phyloP scores from a whole-genome alignment of 92 coral and sea anemone species.

The Galaxea fascicularis region DNA sequence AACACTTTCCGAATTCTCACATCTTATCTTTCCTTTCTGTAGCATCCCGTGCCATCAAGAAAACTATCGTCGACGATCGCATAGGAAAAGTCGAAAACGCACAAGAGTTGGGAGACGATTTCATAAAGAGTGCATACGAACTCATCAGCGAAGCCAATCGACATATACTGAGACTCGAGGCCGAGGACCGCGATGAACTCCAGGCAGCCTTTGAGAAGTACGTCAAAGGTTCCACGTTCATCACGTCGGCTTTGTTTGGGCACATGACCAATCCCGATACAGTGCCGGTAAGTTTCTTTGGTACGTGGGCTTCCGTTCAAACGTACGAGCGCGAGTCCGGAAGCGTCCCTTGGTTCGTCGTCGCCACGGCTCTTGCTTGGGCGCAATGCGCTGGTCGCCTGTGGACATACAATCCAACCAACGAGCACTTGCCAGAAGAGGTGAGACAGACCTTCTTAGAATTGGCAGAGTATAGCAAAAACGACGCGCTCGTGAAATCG shows the following conservation, averaged over 20 bases:
- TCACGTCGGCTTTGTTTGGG: not conserved
- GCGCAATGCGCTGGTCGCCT: not conserved
- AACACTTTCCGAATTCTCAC: not conserved
- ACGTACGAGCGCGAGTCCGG: not conserved
- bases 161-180: not conserved
- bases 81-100: not conserved
- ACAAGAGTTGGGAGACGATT: not conserved
- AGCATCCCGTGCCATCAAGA: not conserved
- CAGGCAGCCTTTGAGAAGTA: not conserved
- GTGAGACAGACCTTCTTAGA: not conserved
- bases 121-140: not conserved
- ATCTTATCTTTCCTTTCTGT: no score
- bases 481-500: not conserved
- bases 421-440: not conserved
- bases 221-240: not conserved
- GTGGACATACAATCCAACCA: not conserved
- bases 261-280: not conserved
- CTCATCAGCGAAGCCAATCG: not conserved
- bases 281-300: constrained; percentile 2
- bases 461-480: not conserved
- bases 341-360: constrained; percentile 5
- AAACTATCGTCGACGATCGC: not conserved
- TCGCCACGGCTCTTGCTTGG: constrained; percentile 4
- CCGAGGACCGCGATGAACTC: not conserved
- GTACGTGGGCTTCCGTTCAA: not conserved